Conservation (phyloP, 2,113 vertebrate species). For the Muntiacus reevesi region DNA sequence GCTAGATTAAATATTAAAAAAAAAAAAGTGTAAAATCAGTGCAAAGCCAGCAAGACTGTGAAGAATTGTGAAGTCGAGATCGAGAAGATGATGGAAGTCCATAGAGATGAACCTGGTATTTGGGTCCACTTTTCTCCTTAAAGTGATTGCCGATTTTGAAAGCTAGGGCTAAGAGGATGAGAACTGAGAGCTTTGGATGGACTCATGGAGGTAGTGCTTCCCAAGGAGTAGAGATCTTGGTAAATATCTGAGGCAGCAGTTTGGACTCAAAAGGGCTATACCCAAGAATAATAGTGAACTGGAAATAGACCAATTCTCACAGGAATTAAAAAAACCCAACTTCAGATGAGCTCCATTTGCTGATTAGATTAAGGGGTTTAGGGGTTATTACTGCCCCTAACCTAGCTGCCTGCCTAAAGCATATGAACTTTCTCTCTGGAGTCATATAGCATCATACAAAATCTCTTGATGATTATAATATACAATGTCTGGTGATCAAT, state of each 20-base stretch:
- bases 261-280: background rate
- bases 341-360: background rate
- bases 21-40: background rate
- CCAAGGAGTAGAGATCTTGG: background rate
- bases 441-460: background rate
- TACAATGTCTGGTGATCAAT: background rate
- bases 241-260: background rate
- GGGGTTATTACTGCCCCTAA: background rate
- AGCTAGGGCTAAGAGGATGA: background rate
- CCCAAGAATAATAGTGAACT: background rate
- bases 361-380: background rate
- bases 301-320: background rate
- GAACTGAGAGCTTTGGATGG: background rate
- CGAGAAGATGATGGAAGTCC: background rate
- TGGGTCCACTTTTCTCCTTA: background rate
- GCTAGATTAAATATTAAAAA: background rate
- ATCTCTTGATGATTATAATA: background rate
- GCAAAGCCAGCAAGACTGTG: background rate
- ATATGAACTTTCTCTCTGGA: background rate
- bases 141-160: background rate
- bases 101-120: background rate
- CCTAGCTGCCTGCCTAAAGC: background rate
- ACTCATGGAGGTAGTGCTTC: background rate
- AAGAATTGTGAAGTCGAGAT: background rate
- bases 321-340: background rate